phyloP scores from a whole-genome alignment of 2,113 vertebrate species.

The Oncorhynchus masou region DNA sequence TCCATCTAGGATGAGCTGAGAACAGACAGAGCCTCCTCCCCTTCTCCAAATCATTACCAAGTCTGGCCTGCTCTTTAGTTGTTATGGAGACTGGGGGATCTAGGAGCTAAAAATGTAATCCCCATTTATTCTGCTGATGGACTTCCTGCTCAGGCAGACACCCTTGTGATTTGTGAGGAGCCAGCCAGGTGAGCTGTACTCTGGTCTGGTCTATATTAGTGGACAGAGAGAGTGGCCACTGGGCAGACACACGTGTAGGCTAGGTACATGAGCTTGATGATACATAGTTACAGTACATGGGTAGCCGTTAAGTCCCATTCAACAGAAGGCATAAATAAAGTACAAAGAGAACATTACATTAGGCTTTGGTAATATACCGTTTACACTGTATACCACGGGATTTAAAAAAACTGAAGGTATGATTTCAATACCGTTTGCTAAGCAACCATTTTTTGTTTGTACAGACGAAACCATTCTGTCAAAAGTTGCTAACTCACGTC shows the following conservation, averaged over 20 bases:
- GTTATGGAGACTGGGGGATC: slow-evolving; percentile 48
- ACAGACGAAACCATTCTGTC: too few relatives aligned
- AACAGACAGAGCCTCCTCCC: background rate
- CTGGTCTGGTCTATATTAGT: too few relatives aligned
- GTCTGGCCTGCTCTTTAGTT: slow-evolving; percentile 53
- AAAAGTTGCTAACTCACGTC: too few relatives aligned
- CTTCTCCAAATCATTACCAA: slow-evolving; percentile 44
- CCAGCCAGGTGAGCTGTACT: too few relatives aligned
- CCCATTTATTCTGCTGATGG: slow-evolving; percentile 36
- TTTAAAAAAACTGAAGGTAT: too few relatives aligned
- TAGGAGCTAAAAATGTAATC: slow-evolving; percentile 48
- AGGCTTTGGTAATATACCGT: too few relatives aligned
- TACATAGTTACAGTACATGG: background rate
- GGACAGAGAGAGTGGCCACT: background rate
- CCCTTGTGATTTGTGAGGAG: background rate
- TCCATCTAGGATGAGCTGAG: slow-evolving; percentile 10
- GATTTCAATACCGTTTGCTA: too few relatives aligned
- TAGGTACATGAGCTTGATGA: background rate
- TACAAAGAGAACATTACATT: too few relatives aligned
- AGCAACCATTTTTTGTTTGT: too few relatives aligned
- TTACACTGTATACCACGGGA: too few relatives aligned
- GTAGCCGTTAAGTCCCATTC: background rate
- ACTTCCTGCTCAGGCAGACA: slow-evolving; percentile 13
- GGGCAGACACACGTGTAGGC: background rate
- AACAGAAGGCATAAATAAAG: background rate